Percentiles rank a stretch among this genome's conserved stretches.
Conservation (phyloP, 1,140 invertebrate genomes). For the Drosophila leontia region DNA sequence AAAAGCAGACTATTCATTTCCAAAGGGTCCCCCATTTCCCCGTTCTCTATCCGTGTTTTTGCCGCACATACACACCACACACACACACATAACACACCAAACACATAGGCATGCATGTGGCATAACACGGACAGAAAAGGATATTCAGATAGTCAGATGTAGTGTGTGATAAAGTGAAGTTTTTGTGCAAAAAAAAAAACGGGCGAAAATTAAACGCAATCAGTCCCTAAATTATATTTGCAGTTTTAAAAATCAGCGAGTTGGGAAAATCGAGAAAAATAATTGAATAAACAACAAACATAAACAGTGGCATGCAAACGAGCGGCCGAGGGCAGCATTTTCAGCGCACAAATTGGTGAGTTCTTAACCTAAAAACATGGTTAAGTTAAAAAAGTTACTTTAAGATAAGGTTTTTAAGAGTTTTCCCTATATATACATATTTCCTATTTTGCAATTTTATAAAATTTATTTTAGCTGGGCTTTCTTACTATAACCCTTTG, state of each 20-base stretch:
- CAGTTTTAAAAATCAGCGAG: constrained; percentile 22
- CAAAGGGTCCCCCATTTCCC: constrained; percentile 10
- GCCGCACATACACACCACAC: constrained; percentile 19
- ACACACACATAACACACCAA: constrained; percentile 21
- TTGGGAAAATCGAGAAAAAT: constrained; percentile 10
- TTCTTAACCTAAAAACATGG: constrained; percentile 12
- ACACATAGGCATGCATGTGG: constrained; percentile 39
- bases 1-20: constrained; percentile 45
- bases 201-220: constrained; percentile 10
- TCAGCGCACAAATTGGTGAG: constrained; percentile 62
- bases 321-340: constrained; percentile 25
- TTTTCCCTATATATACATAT: no score
- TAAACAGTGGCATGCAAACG: constrained; percentile 65
- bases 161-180: constrained; percentile 50
- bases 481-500: not conserved
- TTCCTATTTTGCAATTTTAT: not conserved
- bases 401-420: no score
- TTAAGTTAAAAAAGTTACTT: not conserved
- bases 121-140: constrained; percentile 36
- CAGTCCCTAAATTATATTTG: constrained; percentile 20
- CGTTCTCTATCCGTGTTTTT: constrained; percentile 14
- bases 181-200: constrained; percentile 20
- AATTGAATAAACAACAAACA: constrained; percentile 24
- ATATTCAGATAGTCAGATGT: constrained; percentile 31
- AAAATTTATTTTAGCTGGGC: no score